Percentiles rank a stretch among this genome's conserved stretches.
phyloP scores from a whole-genome alignment of 2,113 vertebrate genomes.

The Capreolus pygargus region DNA sequence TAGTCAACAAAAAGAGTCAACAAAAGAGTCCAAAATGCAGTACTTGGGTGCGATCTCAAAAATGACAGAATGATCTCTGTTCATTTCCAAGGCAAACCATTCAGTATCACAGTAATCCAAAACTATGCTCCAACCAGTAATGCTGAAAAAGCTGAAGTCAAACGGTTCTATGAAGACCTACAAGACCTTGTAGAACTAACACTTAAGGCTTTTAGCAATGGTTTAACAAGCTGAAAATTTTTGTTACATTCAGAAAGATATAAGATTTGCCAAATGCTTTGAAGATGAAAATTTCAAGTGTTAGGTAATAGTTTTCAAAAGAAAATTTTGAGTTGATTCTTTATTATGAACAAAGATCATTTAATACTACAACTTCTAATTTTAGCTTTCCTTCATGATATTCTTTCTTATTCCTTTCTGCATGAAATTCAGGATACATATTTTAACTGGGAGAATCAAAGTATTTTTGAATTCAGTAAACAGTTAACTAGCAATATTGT shows the following conservation, averaged over 20 bases:
- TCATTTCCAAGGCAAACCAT: not conserved
- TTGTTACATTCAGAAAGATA: not conserved
- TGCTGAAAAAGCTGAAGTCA: not conserved
- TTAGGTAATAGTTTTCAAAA: not conserved
- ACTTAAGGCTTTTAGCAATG: not conserved
- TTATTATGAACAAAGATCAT: not conserved
- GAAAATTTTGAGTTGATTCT: not conserved
- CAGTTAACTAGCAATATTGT: not conserved
- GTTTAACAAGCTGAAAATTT: conserved; percentile 20
- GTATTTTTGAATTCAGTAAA: conserved; percentile 32
- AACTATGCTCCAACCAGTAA: not conserved
- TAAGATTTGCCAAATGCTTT: conserved; percentile 28
- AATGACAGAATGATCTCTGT: not conserved
- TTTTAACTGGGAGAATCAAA: conserved; percentile 7
- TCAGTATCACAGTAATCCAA: not conserved
- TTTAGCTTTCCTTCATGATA: conserved; percentile 37
- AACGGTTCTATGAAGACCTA: not conserved
- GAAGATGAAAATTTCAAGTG: conserved; percentile 19
- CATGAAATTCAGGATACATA: not conserved
- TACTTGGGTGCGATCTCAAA: not conserved
- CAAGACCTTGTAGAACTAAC: not conserved
- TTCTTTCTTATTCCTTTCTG: not conserved
- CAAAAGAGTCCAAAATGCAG: not conserved
- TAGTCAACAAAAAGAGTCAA: not conserved
- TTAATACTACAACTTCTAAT: conserved; percentile 23